A percentile compares a stretch with the other conserved stretches of the same genome.
These are phyloP conservation scores for Daubentonia madagascariensis DNA, from an alignment of 2,113 vertebrate genomes.

Conservation along the genomic window DNA sequence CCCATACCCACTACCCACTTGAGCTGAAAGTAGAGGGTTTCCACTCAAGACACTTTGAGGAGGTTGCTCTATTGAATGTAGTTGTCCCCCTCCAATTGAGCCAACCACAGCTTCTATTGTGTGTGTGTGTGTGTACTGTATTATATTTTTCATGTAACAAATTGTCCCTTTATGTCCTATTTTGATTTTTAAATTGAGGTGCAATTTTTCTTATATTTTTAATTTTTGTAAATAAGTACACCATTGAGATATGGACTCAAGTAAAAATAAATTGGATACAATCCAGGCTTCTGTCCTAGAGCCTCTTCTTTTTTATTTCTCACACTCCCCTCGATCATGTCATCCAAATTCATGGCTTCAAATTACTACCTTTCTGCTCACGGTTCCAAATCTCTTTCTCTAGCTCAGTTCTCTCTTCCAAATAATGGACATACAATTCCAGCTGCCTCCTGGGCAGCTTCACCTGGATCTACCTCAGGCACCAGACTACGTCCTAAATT, in stretches of 20 bases:
- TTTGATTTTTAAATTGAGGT: constrained; percentile 7
- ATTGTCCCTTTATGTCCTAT: neutral
- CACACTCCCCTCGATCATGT: neutral
- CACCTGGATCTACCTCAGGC: neutral
- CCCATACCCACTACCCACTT: neutral
- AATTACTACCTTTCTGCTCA: neutral
- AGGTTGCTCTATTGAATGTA: neutral
- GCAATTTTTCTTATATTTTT: neutral
- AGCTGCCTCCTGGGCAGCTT: neutral
- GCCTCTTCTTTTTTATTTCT: neutral
- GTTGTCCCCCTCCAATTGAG: neutral
- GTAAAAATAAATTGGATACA: neutral
- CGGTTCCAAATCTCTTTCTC: neutral
- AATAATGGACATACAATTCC: neutral
- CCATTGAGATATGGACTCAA: neutral
- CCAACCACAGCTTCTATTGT: neutral
- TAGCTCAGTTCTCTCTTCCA: neutral
- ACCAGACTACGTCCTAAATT: neutral
- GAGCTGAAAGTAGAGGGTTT: neutral
- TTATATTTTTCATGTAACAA: neutral
- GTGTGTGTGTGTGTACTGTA: neutral
- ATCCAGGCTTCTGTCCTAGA: neutral
- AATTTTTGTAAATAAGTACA: neutral
- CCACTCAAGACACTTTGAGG: neutral
- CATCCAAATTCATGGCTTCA: neutral